phyloP scores from a whole-genome alignment of 2,888 invertebrate genomes.

The Formica aserva region DNA sequence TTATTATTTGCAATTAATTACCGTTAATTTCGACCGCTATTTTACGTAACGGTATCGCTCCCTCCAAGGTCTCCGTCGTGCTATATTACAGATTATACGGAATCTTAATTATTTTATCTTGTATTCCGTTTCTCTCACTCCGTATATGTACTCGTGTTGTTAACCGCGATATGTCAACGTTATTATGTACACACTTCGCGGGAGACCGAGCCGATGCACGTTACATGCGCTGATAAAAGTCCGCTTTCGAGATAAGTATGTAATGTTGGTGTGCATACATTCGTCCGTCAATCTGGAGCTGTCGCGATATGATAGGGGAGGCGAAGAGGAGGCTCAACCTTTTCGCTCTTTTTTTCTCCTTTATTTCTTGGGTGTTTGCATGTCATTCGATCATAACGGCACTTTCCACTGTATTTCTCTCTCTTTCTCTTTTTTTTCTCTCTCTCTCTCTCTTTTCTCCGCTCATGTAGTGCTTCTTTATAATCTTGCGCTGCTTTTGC shows the following conservation, averaged over 20 bases:
- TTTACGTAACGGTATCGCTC: conserved; percentile 5
- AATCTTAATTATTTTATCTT: neutral
- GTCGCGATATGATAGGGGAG: neutral
- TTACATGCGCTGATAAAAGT: conserved; percentile 28
- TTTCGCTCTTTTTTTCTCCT: conserved; percentile 1
- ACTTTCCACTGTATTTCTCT: conserved; percentile 28
- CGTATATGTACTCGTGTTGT: neutral
- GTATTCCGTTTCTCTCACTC: neutral
- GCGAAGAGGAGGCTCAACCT: neutral
- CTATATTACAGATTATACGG: neutral
- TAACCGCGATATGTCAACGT: neutral
- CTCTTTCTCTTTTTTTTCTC: neutral
- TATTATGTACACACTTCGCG: conserved; percentile 32
- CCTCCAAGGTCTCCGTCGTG: neutral
- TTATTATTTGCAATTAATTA: conserved; percentile 1
- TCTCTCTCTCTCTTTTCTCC: neutral
- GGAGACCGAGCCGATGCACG: conserved; percentile 33
- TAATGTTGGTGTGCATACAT: conserved; percentile 19
- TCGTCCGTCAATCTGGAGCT: neutral
- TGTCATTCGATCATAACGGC: neutral
- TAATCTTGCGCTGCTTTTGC: conserved; percentile 37
- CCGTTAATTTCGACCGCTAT: neutral
- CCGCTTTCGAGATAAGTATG: conserved; percentile 34
- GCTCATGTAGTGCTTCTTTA: conserved; percentile 1
- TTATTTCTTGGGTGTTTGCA: neutral